phyloP scores from a whole-genome alignment of 2,113 vertebrate genomes.

The Cyprinodon tularosa region DNA sequence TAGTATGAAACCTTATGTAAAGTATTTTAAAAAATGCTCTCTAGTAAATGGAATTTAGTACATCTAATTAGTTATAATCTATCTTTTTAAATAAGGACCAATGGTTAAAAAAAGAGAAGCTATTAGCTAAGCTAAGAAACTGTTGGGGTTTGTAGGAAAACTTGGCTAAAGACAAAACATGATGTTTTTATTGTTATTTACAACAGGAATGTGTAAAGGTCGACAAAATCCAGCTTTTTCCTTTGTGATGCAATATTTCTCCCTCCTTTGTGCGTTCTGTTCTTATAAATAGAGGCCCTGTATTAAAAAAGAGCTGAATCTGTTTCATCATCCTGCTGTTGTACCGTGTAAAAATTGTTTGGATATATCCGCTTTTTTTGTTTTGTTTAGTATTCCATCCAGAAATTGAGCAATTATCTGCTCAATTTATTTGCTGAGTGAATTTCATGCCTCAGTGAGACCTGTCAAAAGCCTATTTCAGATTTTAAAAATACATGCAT shows the following conservation, averaged over 20 bases:
- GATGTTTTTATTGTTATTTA: too few relatives aligned
- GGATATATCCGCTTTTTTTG: conserved; percentile 4
- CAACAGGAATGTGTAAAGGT: background rate
- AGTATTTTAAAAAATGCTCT: too few relatives aligned
- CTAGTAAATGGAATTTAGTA: too few relatives aligned
- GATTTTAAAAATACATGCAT: conserved; percentile 13
- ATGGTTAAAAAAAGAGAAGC: too few relatives aligned
- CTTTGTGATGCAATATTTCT: background rate
- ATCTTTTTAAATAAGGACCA: too few relatives aligned
- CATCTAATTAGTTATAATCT: too few relatives aligned
- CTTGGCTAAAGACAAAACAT: background rate
- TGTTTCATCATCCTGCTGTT: conserved; percentile 1
- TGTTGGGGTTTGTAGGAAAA: background rate
- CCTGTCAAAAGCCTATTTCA: conserved; percentile 11
- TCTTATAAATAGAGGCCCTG: background rate
- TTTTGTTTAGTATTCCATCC: conserved; percentile 15
- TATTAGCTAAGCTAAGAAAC: background rate
- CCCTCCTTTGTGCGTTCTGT: background rate
- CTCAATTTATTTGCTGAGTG: conserved; percentile 17
- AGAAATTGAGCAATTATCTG: conserved; percentile 20
- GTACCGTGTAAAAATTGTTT: background rate
- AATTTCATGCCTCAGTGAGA: conserved; percentile 18
- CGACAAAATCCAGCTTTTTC: background rate
- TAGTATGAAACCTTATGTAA: too few relatives aligned
- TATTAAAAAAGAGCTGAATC: background rate